Conservation (phyloP, 2,888 invertebrate species). For the Oasisia sp. region DNA sequence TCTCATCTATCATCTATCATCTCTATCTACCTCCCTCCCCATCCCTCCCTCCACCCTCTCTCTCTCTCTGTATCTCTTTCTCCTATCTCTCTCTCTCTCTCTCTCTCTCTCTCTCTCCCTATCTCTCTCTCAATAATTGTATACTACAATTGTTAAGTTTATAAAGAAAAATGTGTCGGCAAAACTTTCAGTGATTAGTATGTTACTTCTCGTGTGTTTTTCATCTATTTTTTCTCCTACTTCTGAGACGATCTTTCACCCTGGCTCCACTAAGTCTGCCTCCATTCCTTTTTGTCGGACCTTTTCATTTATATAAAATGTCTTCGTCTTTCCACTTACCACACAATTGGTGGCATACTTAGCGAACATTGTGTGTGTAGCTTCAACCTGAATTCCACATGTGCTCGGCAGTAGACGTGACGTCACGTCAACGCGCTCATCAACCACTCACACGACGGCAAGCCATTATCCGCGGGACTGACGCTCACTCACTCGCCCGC, state of each 20-base stretch:
- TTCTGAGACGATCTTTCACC: neutral
- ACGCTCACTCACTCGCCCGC: neutral
- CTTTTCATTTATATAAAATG: neutral
- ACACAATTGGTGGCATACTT: neutral
- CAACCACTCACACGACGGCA: neutral
- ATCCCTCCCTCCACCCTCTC: neutral
- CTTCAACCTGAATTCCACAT: neutral
- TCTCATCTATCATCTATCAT: too few species aligned
- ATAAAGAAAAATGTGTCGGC: too few species aligned
- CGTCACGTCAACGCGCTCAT: neutral
- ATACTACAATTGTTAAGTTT: neutral
- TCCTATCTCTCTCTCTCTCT: constrained; percentile 22
- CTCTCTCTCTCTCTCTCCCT: neutral
- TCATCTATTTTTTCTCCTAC: neutral
- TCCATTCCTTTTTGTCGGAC: neutral
- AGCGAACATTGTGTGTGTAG: neutral
- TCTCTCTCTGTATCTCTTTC: neutral
- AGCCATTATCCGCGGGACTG: neutral
- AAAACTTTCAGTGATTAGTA: neutral
- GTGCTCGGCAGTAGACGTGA: neutral
- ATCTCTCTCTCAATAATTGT: neutral
- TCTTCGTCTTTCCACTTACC: neutral
- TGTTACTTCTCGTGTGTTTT: neutral
- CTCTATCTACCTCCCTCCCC: too few species aligned
- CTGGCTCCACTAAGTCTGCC: neutral